A percentile compares a stretch with the other conserved stretches of the same genome.
These are phyloP conservation scores for Limnephilus rhombicus DNA, from an alignment of 2,888 invertebrate species.

Conservation along the genomic window DNA sequence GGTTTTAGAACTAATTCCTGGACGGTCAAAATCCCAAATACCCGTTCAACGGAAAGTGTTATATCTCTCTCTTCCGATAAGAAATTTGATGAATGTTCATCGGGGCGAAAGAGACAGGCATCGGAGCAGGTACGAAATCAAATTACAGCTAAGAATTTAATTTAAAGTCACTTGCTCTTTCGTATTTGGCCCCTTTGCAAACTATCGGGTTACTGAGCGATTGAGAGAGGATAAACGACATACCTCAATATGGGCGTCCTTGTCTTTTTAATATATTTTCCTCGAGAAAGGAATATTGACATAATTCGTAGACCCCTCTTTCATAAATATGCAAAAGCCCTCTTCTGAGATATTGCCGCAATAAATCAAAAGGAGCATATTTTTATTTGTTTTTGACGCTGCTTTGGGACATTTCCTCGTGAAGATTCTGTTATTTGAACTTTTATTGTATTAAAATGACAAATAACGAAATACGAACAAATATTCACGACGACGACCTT, in stretches of 20 bases:
- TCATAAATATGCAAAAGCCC: constrained; percentile 7
- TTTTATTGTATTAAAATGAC: not conserved
- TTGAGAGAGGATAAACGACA: not conserved
- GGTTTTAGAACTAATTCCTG: not conserved
- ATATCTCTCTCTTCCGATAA: not conserved
- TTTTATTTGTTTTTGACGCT: constrained; percentile 48
- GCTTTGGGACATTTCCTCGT: constrained; percentile 28
- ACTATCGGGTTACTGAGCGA: constrained; percentile 5
- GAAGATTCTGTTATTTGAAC: not conserved
- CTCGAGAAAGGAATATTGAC: constrained; percentile 4
- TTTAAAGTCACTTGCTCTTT: constrained; percentile 49
- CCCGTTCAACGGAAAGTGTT: not conserved
- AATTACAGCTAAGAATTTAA: constrained; percentile 56
- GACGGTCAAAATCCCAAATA: not conserved
- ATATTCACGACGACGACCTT: not conserved
- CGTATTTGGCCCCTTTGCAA: constrained; percentile 41
- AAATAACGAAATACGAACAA: not conserved
- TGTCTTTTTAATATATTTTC: constrained; percentile 34
- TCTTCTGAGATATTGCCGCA: constrained; percentile 37
- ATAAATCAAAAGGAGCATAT: constrained; percentile 46
- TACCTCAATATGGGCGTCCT: not conserved
- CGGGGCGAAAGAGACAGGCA: constrained; percentile 19
- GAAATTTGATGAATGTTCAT: constrained; percentile 19
- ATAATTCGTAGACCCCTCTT: constrained; percentile 7
- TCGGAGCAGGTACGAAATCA: constrained; percentile 51